Conservation (phyloP, 1,140 invertebrate species). For the Drosophila albomicans region DNA sequence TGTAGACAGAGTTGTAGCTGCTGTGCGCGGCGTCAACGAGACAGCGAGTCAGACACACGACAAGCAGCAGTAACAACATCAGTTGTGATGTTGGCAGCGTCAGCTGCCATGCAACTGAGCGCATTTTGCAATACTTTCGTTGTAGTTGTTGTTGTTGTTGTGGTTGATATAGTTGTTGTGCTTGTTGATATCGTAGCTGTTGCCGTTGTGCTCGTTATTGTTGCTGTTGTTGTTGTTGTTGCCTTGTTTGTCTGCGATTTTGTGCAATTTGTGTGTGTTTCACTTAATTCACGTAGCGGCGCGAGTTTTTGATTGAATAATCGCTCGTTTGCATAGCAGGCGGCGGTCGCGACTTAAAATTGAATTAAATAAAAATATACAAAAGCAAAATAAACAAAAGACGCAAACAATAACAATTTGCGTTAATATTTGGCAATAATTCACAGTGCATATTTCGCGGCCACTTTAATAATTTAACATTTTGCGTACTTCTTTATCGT, state of each 20-base stretch:
- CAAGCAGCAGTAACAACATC: constrained; percentile 35
- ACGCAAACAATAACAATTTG: constrained; percentile 24
- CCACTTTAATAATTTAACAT: constrained; percentile 46
- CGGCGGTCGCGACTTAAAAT: constrained; percentile 24
- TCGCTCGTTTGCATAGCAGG: constrained; percentile 77
- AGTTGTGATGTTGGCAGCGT: constrained; percentile 32
- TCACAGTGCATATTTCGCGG: constrained; percentile 39
- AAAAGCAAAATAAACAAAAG: not conserved
- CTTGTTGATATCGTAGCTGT: constrained; percentile 21
- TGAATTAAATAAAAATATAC: constrained; percentile 37
- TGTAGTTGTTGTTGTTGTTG: constrained; percentile 15
- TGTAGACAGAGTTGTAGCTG: constrained; percentile 79
- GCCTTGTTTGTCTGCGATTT: constrained; percentile 48
- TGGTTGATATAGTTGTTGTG: constrained; percentile 8
- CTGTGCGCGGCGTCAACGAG: constrained; percentile 34
- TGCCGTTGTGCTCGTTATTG: constrained; percentile 8
- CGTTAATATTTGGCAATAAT: constrained; percentile 43
- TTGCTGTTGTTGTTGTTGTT: constrained; percentile 28
- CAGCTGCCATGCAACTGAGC: constrained; percentile 56
- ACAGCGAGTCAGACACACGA: constrained; percentile 23
- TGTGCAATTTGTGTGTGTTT: constrained; percentile 74
- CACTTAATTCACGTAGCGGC: constrained; percentile 81
- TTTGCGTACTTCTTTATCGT: constrained; percentile 4
- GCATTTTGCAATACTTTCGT: constrained; percentile 81
- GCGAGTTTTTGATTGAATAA: constrained; percentile 82